These are phyloP conservation scores for Calliopum simillimum DNA, from an alignment of 2,888 invertebrate genomes.

Conservation along the genomic window DNA sequence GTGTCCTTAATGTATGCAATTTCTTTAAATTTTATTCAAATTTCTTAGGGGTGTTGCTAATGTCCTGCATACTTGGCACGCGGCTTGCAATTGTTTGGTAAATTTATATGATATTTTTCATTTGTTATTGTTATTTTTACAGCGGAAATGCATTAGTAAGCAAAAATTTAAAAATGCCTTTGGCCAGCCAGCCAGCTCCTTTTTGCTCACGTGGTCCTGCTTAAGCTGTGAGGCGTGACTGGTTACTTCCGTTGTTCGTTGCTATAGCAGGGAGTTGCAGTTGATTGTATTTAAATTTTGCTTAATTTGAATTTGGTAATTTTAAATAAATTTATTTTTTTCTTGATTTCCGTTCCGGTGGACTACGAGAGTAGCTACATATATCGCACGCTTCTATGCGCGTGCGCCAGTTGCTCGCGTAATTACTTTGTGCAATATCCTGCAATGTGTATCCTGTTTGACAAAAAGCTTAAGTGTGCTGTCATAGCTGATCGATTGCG, in stretches of 20 bases:
- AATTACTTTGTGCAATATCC: constrained; percentile 21
- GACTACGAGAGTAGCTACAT: background rate
- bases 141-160: constrained; percentile 43
- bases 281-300: background rate
- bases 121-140: background rate
- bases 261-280: constrained; percentile 3
- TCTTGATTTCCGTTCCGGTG: constrained; percentile 20
- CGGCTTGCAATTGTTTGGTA: constrained; percentile 14
- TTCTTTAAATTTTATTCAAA: constrained; percentile 21
- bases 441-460: background rate
- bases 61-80: constrained; percentile 34
- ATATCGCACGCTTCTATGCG: constrained; percentile 32
- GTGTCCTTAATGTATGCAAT: constrained; percentile 16
- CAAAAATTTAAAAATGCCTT: constrained; percentile 30
- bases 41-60: constrained; percentile 30
- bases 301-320: constrained; percentile 28
- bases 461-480: too few relatives aligned
- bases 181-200: constrained; percentile 32
- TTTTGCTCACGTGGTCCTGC: constrained; percentile 47
- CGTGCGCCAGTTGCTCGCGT: constrained; percentile 11
- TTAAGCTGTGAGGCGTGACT: constrained; percentile 58
- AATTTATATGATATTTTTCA: constrained; percentile 1
- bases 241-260: constrained; percentile 60
- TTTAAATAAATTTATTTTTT: constrained; percentile 20
- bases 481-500: too few relatives aligned